phyloP scores from a whole-genome alignment of 2,888 invertebrate species.

The Allygus modestus region DNA sequence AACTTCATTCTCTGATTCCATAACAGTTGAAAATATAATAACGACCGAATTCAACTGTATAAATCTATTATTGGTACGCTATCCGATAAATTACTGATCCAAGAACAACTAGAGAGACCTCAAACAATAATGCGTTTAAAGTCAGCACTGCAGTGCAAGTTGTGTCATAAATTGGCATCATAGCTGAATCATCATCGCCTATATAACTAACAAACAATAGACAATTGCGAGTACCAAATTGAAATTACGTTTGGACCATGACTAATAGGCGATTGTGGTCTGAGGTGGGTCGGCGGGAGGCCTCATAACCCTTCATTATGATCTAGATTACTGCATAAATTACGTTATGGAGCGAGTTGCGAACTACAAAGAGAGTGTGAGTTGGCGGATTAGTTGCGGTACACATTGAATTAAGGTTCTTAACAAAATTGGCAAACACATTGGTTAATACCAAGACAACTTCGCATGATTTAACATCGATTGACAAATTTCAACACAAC shows the following conservation, averaged over 20 bases:
- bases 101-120: too few relatives aligned
- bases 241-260: slow-evolving; percentile 40
- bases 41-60: too few relatives aligned
- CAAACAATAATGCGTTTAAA: too few relatives aligned
- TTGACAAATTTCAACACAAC: too few relatives aligned
- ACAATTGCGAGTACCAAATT: slow-evolving; percentile 42
- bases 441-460: too few relatives aligned
- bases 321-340: slow-evolving; percentile 20
- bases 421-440: too few relatives aligned
- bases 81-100: too few relatives aligned
- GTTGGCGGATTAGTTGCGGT: background rate
- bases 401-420: background rate
- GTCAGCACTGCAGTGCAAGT: background rate
- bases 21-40: too few relatives aligned
- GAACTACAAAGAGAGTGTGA: background rate
- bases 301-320: slow-evolving; percentile 30
- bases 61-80: too few relatives aligned
- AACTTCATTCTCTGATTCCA: too few relatives aligned
- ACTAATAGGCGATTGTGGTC: slow-evolving; percentile 21
- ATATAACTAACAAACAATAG: slow-evolving; percentile 34
- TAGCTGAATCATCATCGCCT: slow-evolving; percentile 13
- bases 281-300: background rate
- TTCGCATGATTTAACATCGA: too few relatives aligned
- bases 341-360: background rate
- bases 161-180: background rate